Evolutionary conservation across 35 echinoderm and acorn worm species (phyloP).

Genomic region (Ophiothrix spiculata): DNA sequence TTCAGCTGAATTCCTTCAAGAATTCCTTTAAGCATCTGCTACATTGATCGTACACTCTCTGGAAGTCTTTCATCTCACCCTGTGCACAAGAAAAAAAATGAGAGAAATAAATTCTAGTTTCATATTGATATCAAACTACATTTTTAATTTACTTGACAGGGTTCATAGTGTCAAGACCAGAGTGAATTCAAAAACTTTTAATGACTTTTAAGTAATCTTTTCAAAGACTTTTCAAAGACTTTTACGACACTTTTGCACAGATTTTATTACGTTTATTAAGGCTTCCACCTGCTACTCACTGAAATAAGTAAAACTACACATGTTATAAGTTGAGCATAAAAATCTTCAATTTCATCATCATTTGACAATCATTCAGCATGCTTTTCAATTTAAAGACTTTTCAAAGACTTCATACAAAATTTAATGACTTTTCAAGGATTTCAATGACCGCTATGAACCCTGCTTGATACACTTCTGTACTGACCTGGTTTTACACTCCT

Average conservation of each 20-base stretch:
- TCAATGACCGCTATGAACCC: no score
- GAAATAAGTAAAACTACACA: no score
- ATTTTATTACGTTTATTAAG: no score
- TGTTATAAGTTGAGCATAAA: no score
- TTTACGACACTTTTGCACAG: no score
- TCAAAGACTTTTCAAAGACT: not conserved
- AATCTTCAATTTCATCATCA: no score
- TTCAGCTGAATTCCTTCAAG: not conserved
- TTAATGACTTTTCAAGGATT: no score
- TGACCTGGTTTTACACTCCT: not conserved
- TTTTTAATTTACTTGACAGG: not conserved
- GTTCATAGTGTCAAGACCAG: not conserved
- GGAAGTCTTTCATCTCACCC: not conserved
- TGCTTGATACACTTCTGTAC: no score
- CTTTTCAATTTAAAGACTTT: no score
- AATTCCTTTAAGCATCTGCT: conserved; percentile 11
- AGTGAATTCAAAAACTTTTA: not conserved
- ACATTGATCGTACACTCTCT: conserved; percentile 9
- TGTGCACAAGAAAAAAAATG: not conserved
- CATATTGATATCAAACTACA: not conserved
- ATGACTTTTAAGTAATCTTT: not conserved
- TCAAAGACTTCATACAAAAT: no score
- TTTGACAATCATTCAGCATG: no score
- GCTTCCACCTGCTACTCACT: no score
- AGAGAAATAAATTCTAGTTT: not conserved